These are phyloP conservation scores for Eupithecia subfuscata DNA, from an alignment of 2,888 invertebrate species.

Conservation along the genomic window DNA sequence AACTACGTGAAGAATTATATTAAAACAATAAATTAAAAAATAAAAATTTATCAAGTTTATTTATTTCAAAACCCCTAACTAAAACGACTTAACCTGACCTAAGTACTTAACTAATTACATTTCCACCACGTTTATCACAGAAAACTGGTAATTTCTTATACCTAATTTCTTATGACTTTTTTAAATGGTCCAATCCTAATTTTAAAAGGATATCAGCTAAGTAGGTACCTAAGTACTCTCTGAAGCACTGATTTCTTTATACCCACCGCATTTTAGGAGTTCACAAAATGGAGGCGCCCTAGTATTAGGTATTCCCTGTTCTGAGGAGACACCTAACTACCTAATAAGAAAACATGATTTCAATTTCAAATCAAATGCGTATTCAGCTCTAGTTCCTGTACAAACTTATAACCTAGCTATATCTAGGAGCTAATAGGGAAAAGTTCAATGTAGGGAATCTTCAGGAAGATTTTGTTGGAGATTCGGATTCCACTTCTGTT, in stretches of 20 bases:
- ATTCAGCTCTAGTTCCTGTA: neutral
- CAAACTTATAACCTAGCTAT: neutral
- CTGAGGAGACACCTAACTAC: neutral
- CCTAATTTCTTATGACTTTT: neutral
- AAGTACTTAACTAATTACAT: neutral
- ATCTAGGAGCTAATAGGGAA: conserved; percentile 51
- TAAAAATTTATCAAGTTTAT: neutral
- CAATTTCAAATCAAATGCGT: neutral
- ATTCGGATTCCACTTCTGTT: conserved; percentile 79
- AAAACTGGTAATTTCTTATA: conserved; percentile 32
- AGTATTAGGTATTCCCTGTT: neutral
- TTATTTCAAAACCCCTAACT: neutral
- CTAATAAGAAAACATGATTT: neutral
- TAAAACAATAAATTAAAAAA: neutral
- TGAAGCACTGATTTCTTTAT: neutral
- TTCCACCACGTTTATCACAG: conserved; percentile 37
- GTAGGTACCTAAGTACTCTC: neutral
- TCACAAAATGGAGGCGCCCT: neutral
- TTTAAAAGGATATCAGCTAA: neutral
- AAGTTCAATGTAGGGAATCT: conserved; percentile 79
- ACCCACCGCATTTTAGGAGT: neutral
- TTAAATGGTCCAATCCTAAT: neutral
- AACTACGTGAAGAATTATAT: too few relatives aligned
- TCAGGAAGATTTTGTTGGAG: conserved; percentile 82
- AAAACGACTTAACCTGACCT: neutral